Evolutionary conservation across 1,140 invertebrate species (phyloP), one percentile per base, ranked within the genome.

Genomic region (Cotesia typhae): DNA sequence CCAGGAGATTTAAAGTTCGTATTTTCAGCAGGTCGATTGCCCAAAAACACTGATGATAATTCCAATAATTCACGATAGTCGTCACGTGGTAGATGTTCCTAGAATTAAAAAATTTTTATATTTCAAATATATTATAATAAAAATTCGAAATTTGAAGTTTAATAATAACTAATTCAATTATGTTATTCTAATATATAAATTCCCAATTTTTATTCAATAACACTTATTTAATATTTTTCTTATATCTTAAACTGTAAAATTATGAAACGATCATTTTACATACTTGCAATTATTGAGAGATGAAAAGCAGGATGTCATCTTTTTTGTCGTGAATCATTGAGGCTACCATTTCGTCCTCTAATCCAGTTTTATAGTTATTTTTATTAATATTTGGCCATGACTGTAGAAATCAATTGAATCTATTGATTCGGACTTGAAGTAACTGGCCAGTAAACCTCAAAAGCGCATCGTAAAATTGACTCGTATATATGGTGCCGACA

Each of bases 51-150:
- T 36, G 85, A 71, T 28, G 17, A 77, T 47, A 87, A 72, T 76
- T 84, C 80, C 6, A 87, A 73, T 5, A 87, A 65, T 81, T 86
- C 82, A 20, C 78, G 70, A 71, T 86, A 85, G 70, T 86, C 81
- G 74, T 80, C 81, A 55, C 78, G 69, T 7, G 37, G 55, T 28
- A 67, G 59, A 35, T 20, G 47, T 71, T 52, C 59, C 70, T 65
- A 36, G 17, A 65, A 36, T 14, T 7, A 52, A 28, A n/a, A 71
- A 53, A 3, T n/a, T 28, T 71, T 52, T 28, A 64, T 35, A 20
- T 68, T 68, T 53, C 35, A 28, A 53, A 68, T 36, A 63, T 20
- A 20, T n/a, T 36, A 35, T 52, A 36, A 37, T 67, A 55, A 67
- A 10, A 67, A 67, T 41, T 10, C n/a, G 37, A 47, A 66, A 10